Percentiles rank a stretch among this genome's conserved stretches.
phyloP scores from a whole-genome alignment of 2,113 vertebrate genomes.

The Vombatus ursinus region DNA sequence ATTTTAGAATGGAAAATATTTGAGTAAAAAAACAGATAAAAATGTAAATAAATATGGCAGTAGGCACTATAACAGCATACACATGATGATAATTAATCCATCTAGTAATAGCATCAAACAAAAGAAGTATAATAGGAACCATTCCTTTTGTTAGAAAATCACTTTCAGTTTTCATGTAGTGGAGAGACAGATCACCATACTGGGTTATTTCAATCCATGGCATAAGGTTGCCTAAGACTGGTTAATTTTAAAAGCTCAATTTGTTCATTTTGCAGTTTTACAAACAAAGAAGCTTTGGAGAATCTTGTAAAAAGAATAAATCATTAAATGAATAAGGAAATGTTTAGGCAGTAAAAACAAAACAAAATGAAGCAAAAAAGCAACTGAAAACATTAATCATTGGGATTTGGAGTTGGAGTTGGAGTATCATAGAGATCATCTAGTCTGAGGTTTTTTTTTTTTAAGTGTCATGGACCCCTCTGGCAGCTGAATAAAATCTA shows the following conservation, averaged over 20 bases:
- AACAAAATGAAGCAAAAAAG: not conserved
- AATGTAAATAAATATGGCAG: fast-evolving
- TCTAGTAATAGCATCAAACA: not conserved
- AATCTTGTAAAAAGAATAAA: not conserved
- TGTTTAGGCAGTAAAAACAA: not conserved
- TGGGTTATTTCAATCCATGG: not conserved
- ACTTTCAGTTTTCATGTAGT: not conserved
- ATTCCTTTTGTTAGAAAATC: not conserved
- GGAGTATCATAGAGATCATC: not conserved
- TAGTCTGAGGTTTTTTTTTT: not conserved
- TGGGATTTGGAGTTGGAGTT: not conserved
- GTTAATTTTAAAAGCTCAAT: not conserved
- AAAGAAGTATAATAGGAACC: not conserved
- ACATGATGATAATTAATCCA: fast-evolving
- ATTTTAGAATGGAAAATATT: not conserved
- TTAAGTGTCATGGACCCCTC: not conserved
- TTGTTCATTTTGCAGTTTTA: not conserved
- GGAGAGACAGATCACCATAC: not conserved
- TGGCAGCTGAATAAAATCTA: not conserved
- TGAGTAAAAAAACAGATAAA: fast-evolving
- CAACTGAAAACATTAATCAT: not conserved
- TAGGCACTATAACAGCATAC: fast-evolving
- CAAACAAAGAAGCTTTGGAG: not conserved
- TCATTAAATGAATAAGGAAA: not conserved
- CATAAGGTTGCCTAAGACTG: fast-evolving